Base-by-base conservation (phyloP, 2,888 invertebrate species). In the Hyles lineata region DNA sequence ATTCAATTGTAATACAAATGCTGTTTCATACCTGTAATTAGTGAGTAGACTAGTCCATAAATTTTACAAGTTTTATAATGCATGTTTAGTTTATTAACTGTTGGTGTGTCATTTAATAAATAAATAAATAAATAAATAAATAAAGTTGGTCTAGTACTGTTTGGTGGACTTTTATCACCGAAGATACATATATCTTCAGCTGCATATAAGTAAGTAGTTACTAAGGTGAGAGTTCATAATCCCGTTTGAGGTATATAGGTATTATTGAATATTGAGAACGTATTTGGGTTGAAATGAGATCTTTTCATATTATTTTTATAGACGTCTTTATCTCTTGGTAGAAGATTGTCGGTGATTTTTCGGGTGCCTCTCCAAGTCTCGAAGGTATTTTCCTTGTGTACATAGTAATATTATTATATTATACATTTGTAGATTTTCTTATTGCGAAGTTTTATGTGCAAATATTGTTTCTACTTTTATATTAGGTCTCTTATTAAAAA, bases 181-280 rank as follows among this genome's bases (percentile, higher is more conserved):
- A n/a, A n/a, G n/a, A n/a, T n/a, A n/a, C n/a, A n/a, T n/a, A n/a
- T n/a, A n/a, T n/a, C n/a, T n/a, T n/a, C n/a, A n/a, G n/a, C n/a
- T 29, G 29, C 3, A 19, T 50, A 50, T 50, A 50, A 15, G 75
- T 77, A 76, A 77, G 74, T 55, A n/a, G 55, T 82, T 84, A 85
- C 87, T 87, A 87, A 85, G 83, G 84, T 85, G 84, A 79, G 82
- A 85, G 83, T 83, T 86, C 87, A 84, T 87, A 86, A 90, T 90
- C 87, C 83, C 85, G 85, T 91, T 91, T 90, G 90, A 89, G 83
- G 83, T 83, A 85, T 89, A n/a, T n/a, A n/a, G n/a, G n/a, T n/a
- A 90, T 90, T 92, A 92, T 93, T 92, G 87, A 92, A 93, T 92
- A 92, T 90, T 85, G 89, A 88, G 91, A 90, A 88, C 23, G 89